Base-by-base conservation (phyloP, 2,888 invertebrate species). In the Parasteatoda lunata region DNA sequence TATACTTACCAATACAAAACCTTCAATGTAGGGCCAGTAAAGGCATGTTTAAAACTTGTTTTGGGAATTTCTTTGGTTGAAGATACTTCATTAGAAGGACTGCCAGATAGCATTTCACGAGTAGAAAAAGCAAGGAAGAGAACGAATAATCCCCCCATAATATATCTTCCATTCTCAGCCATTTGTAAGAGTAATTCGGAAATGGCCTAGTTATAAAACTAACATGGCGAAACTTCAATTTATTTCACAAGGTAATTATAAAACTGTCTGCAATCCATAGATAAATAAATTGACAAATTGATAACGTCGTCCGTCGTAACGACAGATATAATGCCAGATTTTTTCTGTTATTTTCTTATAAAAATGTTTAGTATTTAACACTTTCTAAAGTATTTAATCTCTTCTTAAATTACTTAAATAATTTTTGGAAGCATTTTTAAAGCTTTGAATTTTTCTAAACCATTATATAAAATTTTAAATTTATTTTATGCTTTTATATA, bases 1-100 rank as follows among this genome's bases (percentile, higher is more conserved):
- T 1, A 66, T 15, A 90, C 94, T 93, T 93, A 97, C 97, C 97
- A 97, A 92, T 97, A 97, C 90, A 95, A 94, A 92, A 97, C 96
- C 92, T 95, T 96, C 93, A 97, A 94, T 78, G 95, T 95, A 89
- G 96, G 95, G 51, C 94, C 94, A 82, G 94, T 94, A 89, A 95
- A 94, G 91, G 94, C 95, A 92, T 93, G 94, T 90, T 94, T 95
- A 91, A 96, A 94, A 94, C 94, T 96, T 92, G 95, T 94, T 91
- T 94, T 92, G 71, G 95, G 94, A 90, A 94, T 93, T 91, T 95
- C 94, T 91, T 94, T 94, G n/a, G 79, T 77, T 8, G 66, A 65
- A 49, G 84, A 59, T 9, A 69, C 82, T 30, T 73, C 75, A n/a
- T 80, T 82, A 8, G 54, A 65, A 6, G 79, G 52, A 80, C 30